Conservation (phyloP, 2,797 vertebrate species). For the Brachyrhaphis roseni region DNA sequence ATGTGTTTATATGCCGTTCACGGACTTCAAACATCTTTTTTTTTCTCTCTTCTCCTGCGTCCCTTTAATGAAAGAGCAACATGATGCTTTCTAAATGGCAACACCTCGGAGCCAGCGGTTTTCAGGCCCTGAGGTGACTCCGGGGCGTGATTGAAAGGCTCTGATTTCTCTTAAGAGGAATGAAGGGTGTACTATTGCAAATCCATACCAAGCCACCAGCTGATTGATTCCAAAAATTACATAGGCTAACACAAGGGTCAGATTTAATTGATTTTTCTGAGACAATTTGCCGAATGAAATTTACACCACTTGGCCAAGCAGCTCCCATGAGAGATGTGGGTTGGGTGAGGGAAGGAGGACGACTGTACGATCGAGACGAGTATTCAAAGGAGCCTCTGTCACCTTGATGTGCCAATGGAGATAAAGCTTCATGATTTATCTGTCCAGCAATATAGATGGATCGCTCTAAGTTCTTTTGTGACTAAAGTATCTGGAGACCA, state of each 20-base stretch:
- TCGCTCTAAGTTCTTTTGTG: neutral
- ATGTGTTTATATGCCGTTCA: constrained; percentile 46
- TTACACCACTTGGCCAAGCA: constrained; percentile 21
- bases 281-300: constrained; percentile 61
- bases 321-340: constrained; percentile 15
- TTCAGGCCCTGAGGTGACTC: constrained; percentile 58
- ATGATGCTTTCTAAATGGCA: constrained; percentile 70
- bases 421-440: constrained; percentile 10
- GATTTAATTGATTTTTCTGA: constrained; percentile 66
- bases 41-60: constrained; percentile 6
- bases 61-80: constrained; percentile 47
- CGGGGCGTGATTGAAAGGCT: constrained; percentile 61
- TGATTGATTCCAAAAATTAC: constrained; percentile 76
- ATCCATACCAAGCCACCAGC: constrained; percentile 72
- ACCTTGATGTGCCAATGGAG: constrained; percentile 16
- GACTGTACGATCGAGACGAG: constrained; percentile 26
- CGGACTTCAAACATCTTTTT: constrained; percentile 44
- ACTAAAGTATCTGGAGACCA: too few species aligned
- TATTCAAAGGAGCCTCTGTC: neutral
- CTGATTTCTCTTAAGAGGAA: constrained; percentile 69
- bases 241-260: constrained; percentile 57
- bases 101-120: constrained; percentile 52
- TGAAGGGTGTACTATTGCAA: constrained; percentile 70
- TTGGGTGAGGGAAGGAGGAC: neutral
- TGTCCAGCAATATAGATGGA: constrained; percentile 9